A percentile compares a stretch with the other conserved stretches of the same genome.
Evolutionary conservation across 2,113 vertebrate species (phyloP).

Genomic region (Oostethus manadensis): DNA sequence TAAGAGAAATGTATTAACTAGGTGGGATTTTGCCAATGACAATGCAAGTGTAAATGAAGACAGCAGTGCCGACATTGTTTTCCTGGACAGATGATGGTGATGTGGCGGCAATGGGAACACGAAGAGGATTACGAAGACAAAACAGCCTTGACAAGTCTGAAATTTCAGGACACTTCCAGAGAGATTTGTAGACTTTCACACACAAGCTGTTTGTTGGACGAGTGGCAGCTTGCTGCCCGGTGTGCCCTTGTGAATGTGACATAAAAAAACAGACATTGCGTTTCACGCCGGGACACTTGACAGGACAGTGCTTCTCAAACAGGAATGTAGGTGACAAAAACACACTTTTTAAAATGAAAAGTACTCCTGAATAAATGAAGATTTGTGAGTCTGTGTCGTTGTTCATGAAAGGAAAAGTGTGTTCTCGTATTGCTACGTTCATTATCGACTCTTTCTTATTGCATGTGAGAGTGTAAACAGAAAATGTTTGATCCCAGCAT

Average conservation of each 20-base stretch:
- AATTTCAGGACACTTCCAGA: conserved; percentile 61
- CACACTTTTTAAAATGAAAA: conserved; percentile 20
- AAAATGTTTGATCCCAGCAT: conserved; percentile 6
- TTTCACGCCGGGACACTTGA: conserved; percentile 53
- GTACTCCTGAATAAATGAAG: conserved; percentile 41
- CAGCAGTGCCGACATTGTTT: conserved; percentile 41
- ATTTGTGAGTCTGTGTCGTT: conserved; percentile 1
- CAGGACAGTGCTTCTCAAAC: conserved; percentile 42
- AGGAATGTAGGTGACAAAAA: conserved; percentile 36
- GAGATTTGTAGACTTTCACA: conserved; percentile 59
- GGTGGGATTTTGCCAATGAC: neutral
- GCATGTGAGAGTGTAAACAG: conserved; percentile 19
- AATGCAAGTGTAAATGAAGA: too few species aligned
- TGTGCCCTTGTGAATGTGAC: conserved; percentile 26
- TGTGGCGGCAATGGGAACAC: conserved; percentile 43
- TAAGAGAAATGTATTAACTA: too few species aligned
- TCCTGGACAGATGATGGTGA: conserved; percentile 35
- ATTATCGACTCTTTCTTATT: neutral
- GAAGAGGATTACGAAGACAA: conserved; percentile 64
- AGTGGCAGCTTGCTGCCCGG: conserved; percentile 35
- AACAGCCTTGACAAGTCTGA: conserved; percentile 64
- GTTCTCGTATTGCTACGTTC: neutral
- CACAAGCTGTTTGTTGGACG: conserved; percentile 48
- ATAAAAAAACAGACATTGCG: conserved; percentile 25
- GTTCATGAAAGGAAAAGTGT: neutral